Conservation (phyloP, 2,888 invertebrate species). For the Chrysolina oricalcia region DNA sequence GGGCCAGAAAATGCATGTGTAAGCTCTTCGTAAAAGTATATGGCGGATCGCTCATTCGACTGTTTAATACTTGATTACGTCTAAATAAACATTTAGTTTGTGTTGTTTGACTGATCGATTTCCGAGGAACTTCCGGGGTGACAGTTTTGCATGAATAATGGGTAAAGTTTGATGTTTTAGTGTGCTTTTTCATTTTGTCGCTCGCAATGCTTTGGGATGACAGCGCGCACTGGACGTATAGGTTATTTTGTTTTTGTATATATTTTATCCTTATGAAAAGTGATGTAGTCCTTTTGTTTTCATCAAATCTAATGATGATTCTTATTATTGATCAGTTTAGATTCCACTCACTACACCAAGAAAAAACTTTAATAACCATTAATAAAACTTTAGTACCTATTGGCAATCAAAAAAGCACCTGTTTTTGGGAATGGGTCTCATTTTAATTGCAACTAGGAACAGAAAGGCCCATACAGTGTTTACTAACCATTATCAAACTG, state of each 20-base stretch:
- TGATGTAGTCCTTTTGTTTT: no score
- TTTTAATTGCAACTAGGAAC: no score
- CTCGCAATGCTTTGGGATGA: constrained; percentile 30
- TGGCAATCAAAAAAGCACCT: no score
- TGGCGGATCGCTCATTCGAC: constrained; percentile 63
- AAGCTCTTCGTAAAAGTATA: constrained; percentile 62
- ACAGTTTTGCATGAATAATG: constrained; percentile 55
- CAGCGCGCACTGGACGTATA: not conserved
- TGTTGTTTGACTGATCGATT: constrained; percentile 48
- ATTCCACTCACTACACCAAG: no score
- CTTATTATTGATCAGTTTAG: no score
- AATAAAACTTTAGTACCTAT: no score
- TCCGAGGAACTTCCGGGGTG: constrained; percentile 42
- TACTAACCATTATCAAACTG: no score
- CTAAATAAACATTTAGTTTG: constrained; percentile 58
- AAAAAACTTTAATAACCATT: no score
- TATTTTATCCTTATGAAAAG: no score
- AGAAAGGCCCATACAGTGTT: no score
- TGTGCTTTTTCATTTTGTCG: constrained; percentile 27
- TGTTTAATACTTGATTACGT: constrained; percentile 60
- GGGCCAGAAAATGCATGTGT: constrained; percentile 64
- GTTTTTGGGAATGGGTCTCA: no score
- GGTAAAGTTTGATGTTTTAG: constrained; percentile 59
- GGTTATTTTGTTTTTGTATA: not conserved
- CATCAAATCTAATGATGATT: no score